Conservation (phyloP, 2,797 vertebrate genomes). For the Pitangus sulphuratus region DNA sequence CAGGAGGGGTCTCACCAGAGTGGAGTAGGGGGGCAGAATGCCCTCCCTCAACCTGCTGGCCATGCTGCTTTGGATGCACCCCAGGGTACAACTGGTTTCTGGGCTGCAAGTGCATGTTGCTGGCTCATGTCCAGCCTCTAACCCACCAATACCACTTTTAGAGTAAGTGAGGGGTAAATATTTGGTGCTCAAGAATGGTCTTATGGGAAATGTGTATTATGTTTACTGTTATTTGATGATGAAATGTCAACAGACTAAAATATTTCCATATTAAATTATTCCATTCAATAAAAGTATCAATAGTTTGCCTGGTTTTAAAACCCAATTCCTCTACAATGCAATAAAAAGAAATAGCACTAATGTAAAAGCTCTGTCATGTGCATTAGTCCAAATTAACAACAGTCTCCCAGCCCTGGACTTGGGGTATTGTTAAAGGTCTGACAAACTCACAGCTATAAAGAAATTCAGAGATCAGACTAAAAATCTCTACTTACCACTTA, state of each 20-base stretch:
- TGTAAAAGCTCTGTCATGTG: constrained; percentile 13
- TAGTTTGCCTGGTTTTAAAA: constrained; percentile 67
- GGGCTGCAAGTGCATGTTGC: background rate
- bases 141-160: background rate
- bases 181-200: constrained; percentile 60
- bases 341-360: constrained; percentile 39
- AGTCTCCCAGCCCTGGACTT: background rate
- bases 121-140: background rate
- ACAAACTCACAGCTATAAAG: background rate
- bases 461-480: constrained; percentile 25
- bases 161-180: constrained; percentile 41
- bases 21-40: background rate
- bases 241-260: constrained; percentile 69
- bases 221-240: constrained; percentile 73
- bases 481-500: constrained; percentile 28
- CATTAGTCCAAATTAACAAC: constrained; percentile 42
- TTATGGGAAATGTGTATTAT: constrained; percentile 71
- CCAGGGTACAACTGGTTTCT: background rate
- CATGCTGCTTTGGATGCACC: background rate
- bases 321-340: constrained; percentile 57
- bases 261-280: constrained; percentile 69
- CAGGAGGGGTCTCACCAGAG: background rate
- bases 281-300: constrained; percentile 71
- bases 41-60: background rate
- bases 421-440: background rate